Conservation (phyloP, 1,140 invertebrate species). For the Cheumatopsyche charites region DNA sequence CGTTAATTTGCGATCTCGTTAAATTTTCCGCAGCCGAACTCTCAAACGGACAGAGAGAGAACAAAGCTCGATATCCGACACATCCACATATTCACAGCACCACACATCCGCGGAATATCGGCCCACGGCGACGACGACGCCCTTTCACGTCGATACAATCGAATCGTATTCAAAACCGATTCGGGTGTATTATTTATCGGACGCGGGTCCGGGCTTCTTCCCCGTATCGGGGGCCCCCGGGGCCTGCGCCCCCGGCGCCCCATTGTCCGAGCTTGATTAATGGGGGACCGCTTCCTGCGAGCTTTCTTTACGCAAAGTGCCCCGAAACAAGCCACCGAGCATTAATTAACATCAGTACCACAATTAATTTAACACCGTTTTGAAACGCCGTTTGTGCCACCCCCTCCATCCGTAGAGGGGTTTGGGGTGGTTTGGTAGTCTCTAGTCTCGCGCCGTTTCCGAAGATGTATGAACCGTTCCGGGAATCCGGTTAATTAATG, state of each 20-base stretch:
- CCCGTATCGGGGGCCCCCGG: constrained; percentile 16
- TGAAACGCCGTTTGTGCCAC: constrained; percentile 27
- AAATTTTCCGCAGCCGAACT: constrained; percentile 13
- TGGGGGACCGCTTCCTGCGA: constrained; percentile 39
- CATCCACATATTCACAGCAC: background rate
- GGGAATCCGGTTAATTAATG: constrained; percentile 26
- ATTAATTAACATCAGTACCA: constrained; percentile 47
- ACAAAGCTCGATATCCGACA: constrained; percentile 11
- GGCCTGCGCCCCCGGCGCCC: background rate
- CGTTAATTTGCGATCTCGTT: constrained; percentile 2
- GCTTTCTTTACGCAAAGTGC: constrained; percentile 47
- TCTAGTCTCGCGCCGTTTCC: background rate
- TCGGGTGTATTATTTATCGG: constrained; percentile 33
- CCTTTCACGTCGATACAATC: constrained; percentile 30
- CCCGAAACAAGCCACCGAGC: constrained; percentile 41
- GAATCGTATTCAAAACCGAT: constrained; percentile 31
- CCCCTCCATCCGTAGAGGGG: background rate
- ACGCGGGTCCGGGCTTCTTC: background rate
- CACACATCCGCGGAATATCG: background rate
- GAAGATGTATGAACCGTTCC: constrained; percentile 26
- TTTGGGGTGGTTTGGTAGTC: no score
- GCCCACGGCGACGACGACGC: background rate
- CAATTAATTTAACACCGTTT: constrained; percentile 45
- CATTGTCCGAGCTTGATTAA: constrained; percentile 46
- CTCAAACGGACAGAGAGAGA: background rate